phyloP scores from a whole-genome alignment of 2,113 vertebrate genomes.

The human region DNA sequence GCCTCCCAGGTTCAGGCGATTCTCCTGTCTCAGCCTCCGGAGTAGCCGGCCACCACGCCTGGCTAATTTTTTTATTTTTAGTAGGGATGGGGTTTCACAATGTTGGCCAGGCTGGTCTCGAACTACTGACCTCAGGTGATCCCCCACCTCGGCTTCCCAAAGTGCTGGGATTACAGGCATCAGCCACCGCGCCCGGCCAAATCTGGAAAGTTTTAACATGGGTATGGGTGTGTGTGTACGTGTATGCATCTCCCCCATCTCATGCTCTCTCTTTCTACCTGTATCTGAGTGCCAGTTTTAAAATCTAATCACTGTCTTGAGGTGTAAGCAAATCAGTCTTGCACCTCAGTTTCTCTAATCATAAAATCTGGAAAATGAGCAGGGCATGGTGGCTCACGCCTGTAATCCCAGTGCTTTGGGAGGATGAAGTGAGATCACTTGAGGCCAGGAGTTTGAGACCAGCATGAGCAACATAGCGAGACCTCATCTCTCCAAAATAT shows the following conservation, averaged over 20 bases:
- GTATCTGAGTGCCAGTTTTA: not conserved
- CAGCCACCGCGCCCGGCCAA: rapidly evolving
- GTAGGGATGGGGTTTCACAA: not conserved
- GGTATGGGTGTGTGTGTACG: not conserved
- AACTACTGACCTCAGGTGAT: not conserved
- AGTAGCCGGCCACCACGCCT: not conserved
- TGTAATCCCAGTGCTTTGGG: no score
- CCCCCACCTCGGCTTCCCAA: not conserved
- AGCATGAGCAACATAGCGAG: no score
- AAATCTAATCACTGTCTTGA: not conserved
- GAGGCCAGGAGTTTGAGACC: no score
- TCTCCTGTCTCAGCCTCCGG: not conserved
- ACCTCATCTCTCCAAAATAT: no score
- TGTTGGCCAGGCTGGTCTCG: not conserved
- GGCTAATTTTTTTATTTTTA: not conserved
- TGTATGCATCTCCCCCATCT: not conserved
- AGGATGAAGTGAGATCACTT: no score
- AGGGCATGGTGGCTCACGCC: no score
- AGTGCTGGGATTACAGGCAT: not conserved
- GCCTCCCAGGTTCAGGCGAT: not conserved
- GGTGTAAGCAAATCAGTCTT: not conserved
- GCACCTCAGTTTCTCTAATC: not conserved
- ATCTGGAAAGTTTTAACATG: not conserved
- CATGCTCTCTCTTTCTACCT: not conserved
- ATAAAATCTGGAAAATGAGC: conserved; percentile 33